Evolutionary conservation across 2,888 invertebrate genomes (phyloP), one percentile per base, ranked within the genome.

Genomic region (Lasioglossum villosulum): DNA sequence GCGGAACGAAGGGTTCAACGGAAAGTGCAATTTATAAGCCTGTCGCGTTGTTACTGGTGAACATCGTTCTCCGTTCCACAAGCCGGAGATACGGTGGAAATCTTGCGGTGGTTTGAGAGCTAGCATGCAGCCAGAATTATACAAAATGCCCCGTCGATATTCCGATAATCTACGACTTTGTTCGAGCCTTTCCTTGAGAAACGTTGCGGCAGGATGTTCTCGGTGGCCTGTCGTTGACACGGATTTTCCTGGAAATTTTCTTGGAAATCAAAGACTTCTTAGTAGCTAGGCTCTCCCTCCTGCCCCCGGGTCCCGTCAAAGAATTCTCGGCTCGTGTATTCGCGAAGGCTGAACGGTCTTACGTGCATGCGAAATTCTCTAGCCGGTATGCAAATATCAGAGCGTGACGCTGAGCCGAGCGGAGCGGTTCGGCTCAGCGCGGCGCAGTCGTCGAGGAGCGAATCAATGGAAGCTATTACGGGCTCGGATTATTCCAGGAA

Each of bases 391-490:
- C 84, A 88, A 88, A 88, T 89, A 78, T 82, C 74, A 77, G 45
- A 72, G 59, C 66, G 34, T 10, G 34, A 8, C 34, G 66, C 19
- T 19, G 10, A 19, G 63, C 14, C 63, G 63, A n/a, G 56, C 56
- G 12, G 59, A 4, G 4, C 59, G 30, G 14, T 27, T 63, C 59
- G 59, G 5, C 59, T 3, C 59, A 27, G 4, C 30, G 34, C 70
- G 37, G 72, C 76, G 75, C 71, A 70, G 59, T 66, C 82, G 82
- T 70, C 75, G 87, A 48, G 75, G 23, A 71, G 77, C 84, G 80
- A 79, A 88, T 89, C 90, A 87, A 89, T 85, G 76, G 52, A 74
- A 78, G 66, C 82, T 74, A 85, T 89, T 88, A 89, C 78, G 56
- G 59, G 56, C 48, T 14, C 68, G 71, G 80, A 90, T 89, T 89